Percentiles rank a stretch among this genome's conserved stretches.
Conservation (phyloP, 2,113 vertebrate species). For the Collichthys lucidus region DNA sequence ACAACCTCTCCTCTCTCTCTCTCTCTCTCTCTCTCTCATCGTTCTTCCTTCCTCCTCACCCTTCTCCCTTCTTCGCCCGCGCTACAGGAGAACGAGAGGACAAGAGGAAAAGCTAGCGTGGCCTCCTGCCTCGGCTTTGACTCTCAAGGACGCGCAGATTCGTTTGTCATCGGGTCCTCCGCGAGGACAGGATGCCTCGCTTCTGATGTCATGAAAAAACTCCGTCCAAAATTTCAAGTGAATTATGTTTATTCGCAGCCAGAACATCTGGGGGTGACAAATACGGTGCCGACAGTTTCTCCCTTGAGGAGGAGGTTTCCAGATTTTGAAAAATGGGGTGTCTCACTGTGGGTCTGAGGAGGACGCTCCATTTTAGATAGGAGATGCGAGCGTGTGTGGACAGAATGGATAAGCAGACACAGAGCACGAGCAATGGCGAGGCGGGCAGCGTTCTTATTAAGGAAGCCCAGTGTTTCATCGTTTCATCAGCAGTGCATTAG, state of each 20-base stretch:
- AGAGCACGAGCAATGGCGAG: slow-evolving; percentile 19
- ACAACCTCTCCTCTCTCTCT: slow-evolving; percentile 72
- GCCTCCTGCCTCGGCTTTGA: slow-evolving; percentile 49
- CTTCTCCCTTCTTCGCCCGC: not conserved
- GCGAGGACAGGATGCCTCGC: slow-evolving; percentile 40
- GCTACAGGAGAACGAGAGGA: slow-evolving; percentile 46
- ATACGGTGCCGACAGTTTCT: slow-evolving; percentile 11
- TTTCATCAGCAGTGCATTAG: slow-evolving; percentile 72
- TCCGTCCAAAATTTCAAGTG: slow-evolving; percentile 30
- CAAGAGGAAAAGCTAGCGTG: slow-evolving; percentile 37
- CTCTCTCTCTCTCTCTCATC: slow-evolving; percentile 43
- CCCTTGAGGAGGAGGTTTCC: slow-evolving; percentile 27
- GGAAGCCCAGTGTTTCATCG: slow-evolving; percentile 67
- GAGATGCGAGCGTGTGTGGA: slow-evolving; percentile 47
- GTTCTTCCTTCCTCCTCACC: slow-evolving; percentile 1
- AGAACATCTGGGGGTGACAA: slow-evolving; percentile 36
- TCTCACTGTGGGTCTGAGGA: slow-evolving; percentile 42
- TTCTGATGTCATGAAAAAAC: slow-evolving; percentile 56
- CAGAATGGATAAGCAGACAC: slow-evolving; percentile 62
- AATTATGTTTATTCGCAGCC: slow-evolving; percentile 34
- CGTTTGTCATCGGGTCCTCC: slow-evolving; percentile 48
- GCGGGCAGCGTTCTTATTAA: slow-evolving; percentile 62
- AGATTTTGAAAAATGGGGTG: slow-evolving; percentile 40
- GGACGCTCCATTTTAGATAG: slow-evolving; percentile 32
- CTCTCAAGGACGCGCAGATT: slow-evolving; percentile 58